Conservation (phyloP, 1,140 invertebrate genomes). For the Batillaria attramentaria region DNA sequence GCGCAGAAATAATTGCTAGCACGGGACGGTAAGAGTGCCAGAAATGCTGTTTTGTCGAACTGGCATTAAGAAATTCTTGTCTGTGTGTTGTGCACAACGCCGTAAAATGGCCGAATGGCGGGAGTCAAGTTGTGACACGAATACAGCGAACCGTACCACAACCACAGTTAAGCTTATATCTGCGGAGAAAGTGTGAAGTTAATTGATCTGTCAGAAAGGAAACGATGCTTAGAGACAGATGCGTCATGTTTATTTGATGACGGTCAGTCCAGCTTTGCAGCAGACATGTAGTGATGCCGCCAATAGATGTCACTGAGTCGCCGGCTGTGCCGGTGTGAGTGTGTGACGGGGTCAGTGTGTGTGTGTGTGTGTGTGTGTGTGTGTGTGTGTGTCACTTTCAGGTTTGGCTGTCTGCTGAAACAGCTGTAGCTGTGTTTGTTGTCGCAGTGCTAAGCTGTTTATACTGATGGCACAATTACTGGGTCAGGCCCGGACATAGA, state of each 20-base stretch:
- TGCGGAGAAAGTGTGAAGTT: background rate
- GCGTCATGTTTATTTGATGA: conserved; percentile 19
- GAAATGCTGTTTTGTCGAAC: too few relatives aligned
- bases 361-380: conserved; percentile 28
- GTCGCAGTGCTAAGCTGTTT: background rate
- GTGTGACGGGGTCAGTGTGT: conserved; percentile 24
- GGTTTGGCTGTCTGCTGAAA: background rate
- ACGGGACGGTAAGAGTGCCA: background rate
- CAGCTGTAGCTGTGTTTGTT: background rate
- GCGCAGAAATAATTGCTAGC: background rate
- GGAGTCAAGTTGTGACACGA: too few relatives aligned
- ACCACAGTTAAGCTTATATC: background rate
- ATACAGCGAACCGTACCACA: too few relatives aligned
- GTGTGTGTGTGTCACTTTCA: background rate
- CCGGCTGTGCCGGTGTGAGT: conserved; percentile 20
- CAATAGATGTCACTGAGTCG: background rate
- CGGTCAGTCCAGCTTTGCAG: background rate
- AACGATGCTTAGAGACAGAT: too few relatives aligned
- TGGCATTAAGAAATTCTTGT: too few relatives aligned
- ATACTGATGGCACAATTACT: background rate
- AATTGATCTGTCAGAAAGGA: background rate
- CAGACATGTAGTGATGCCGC: background rate
- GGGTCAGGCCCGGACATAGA: background rate
- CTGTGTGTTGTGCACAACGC: too few relatives aligned
- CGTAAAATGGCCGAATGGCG: too few relatives aligned